A percentile compares a stretch with the other conserved stretches of the same genome.
These are phyloP conservation scores for Anseranas semipalmata DNA, from an alignment of 2,113 vertebrate genomes.

Conservation along the genomic window DNA sequence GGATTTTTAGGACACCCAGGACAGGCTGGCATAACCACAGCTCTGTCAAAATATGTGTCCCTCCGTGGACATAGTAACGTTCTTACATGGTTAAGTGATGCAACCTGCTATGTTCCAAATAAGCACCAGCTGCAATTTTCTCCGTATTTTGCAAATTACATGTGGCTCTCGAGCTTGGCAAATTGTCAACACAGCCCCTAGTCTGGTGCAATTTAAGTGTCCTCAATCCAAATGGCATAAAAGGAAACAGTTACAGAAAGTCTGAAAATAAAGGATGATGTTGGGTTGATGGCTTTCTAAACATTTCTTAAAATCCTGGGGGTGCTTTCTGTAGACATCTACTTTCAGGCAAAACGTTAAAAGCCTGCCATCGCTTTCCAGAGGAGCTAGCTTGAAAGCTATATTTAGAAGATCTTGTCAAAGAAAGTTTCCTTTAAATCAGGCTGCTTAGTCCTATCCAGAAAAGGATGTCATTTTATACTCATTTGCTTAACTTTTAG, in stretches of 20 bases:
- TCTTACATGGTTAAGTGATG: background rate
- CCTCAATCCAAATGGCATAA: conserved; percentile 26
- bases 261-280: conserved; percentile 17
- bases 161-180: conserved; percentile 6
- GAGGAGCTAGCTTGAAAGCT: background rate
- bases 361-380: conserved; percentile 7
- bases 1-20: conserved; percentile 46
- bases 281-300: background rate
- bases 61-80: conserved; percentile 29
- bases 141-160: conserved; percentile 23
- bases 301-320: background rate
- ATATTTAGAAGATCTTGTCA: background rate
- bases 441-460: background rate
- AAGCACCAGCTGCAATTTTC: conserved; percentile 36
- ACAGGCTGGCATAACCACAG: conserved; percentile 24
- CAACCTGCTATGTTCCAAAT: background rate
- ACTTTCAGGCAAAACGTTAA: conserved; percentile 7
- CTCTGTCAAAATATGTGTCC: conserved; percentile 29
- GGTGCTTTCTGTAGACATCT: background rate
- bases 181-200: background rate
- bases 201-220: background rate
- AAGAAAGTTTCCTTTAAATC: conserved; percentile 15
- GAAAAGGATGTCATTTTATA: conserved; percentile 2
- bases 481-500: conserved; percentile 16
- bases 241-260: conserved; percentile 34